phyloP scores from a whole-genome alignment of 1,140 invertebrate species.

The Drosophila sulfurigaster region DNA sequence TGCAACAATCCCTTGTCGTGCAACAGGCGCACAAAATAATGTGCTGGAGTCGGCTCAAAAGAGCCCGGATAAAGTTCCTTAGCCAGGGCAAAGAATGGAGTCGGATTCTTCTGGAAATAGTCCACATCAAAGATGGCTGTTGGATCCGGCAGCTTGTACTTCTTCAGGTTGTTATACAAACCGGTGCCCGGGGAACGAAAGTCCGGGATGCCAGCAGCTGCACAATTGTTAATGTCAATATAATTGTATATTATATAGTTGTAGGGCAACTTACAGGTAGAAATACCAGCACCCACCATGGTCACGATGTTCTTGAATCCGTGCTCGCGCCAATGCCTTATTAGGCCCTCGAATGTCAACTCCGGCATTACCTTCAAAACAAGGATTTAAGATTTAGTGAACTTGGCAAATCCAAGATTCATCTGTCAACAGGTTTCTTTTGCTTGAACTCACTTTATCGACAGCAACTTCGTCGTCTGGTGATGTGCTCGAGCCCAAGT shows the following conservation, averaged over 20 bases:
- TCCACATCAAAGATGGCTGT: constrained; percentile 97
- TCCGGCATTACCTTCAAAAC: constrained; percentile 85
- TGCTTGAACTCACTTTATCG: constrained; percentile 46
- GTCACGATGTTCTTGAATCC: constrained; percentile 95
- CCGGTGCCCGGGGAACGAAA: constrained; percentile 96
- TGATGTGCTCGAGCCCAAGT: constrained; percentile 26
- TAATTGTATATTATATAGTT: not conserved
- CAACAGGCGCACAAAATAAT: constrained; percentile 93
- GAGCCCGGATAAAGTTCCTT: constrained; percentile 94
- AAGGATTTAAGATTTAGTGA: not conserved
- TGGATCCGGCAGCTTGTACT: constrained; percentile 97
- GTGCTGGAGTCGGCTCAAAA: constrained; percentile 92
- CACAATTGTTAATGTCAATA: too few relatives aligned
- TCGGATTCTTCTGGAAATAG: constrained; percentile 92
- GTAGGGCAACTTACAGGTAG: constrained; percentile 90
- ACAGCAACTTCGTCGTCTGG: constrained; percentile 26
- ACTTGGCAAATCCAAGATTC: not conserved
- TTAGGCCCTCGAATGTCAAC: constrained; percentile 89
- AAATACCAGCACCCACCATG: constrained; percentile 97
- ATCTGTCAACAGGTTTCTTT: not conserved
- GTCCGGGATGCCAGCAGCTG: constrained; percentile 97
- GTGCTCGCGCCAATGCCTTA: constrained; percentile 89
- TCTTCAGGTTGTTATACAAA: constrained; percentile 95
- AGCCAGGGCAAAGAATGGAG: constrained; percentile 94
- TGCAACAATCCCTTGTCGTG: constrained; percentile 92